Evolutionary conservation across 2,888 invertebrate genomes (phyloP).

Genomic region (Monopis laevigella): DNA sequence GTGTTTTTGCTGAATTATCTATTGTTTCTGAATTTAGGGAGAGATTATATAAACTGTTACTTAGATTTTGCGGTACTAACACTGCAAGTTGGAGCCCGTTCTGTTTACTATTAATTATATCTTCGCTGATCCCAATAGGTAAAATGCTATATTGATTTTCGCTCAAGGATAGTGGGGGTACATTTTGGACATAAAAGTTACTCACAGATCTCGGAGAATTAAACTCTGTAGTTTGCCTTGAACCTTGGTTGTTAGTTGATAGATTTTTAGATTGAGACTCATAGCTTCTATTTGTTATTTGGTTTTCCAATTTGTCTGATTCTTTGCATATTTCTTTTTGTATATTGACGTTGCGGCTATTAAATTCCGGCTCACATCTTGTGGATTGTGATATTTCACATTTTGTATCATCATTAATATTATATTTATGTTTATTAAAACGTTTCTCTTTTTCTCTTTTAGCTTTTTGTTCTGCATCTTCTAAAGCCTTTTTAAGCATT

Average conservation of each 20-base stretch:
- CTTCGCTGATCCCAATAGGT: constrained; percentile 50
- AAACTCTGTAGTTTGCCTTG: constrained; percentile 49
- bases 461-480: constrained; percentile 79
- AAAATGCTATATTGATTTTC: constrained; percentile 56
- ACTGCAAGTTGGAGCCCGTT: constrained; percentile 70
- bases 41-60: constrained; percentile 48
- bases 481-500: constrained; percentile 79
- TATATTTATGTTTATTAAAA: constrained; percentile 41
- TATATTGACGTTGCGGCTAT: not conserved
- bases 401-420: constrained; percentile 17
- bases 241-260: constrained; percentile 43
- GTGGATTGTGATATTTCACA: not conserved
- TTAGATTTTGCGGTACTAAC: constrained; percentile 61
- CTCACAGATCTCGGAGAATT: constrained; percentile 52
- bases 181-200: constrained; percentile 53
- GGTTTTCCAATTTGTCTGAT: constrained; percentile 12
- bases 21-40: constrained; percentile 45
- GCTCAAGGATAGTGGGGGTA: constrained; percentile 45
- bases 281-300: constrained; percentile 51
- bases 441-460: constrained; percentile 71
- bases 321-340: not conserved
- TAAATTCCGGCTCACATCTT: constrained; percentile 1
- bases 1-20: constrained; percentile 33
- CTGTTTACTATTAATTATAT: constrained; percentile 44
- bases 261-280: constrained; percentile 50